Conservation (phyloP, 2,888 invertebrate genomes). For the Tetheella fluctuosa region DNA sequence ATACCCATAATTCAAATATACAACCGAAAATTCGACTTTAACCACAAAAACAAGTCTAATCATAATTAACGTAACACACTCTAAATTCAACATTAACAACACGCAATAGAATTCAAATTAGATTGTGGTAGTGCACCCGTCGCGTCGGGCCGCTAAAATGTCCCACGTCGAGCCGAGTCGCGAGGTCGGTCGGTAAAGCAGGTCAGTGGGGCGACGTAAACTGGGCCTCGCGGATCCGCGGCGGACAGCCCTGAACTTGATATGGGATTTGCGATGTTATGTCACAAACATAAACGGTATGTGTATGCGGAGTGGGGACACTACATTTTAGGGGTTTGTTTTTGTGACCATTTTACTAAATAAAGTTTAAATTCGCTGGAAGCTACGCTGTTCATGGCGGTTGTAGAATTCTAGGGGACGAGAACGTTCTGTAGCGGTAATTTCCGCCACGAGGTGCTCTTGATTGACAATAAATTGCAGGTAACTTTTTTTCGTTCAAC, state of each 20-base stretch:
- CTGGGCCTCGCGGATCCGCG: constrained; percentile 53
- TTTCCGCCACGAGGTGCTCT: no score
- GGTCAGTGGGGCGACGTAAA: constrained; percentile 58
- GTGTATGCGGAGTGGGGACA: neutral
- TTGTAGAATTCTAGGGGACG: no score
- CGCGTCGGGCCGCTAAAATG: constrained; percentile 21
- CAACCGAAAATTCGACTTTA: neutral
- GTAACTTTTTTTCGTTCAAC: no score
- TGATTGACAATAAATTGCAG: no score
- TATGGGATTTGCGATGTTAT: constrained; percentile 51
- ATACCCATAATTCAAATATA: neutral
- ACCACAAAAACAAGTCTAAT: constrained; percentile 6
- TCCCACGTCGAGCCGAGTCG: constrained; percentile 19
- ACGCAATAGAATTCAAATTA: neutral
- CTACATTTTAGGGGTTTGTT: neutral
- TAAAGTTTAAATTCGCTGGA: neutral
- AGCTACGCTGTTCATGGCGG: no score
- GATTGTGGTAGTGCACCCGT: neutral
- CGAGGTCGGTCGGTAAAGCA: constrained; percentile 37
- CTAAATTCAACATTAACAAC: neutral
- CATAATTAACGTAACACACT: neutral
- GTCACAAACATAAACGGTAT: constrained; percentile 32
- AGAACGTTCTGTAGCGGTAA: no score
- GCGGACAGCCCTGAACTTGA: constrained; percentile 76
- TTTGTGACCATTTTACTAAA: no score